Percentiles rank a stretch among this genome's conserved stretches.
Evolutionary conservation across 1,140 invertebrate genomes (phyloP).

Genomic region (Heliothis virescens): DNA sequence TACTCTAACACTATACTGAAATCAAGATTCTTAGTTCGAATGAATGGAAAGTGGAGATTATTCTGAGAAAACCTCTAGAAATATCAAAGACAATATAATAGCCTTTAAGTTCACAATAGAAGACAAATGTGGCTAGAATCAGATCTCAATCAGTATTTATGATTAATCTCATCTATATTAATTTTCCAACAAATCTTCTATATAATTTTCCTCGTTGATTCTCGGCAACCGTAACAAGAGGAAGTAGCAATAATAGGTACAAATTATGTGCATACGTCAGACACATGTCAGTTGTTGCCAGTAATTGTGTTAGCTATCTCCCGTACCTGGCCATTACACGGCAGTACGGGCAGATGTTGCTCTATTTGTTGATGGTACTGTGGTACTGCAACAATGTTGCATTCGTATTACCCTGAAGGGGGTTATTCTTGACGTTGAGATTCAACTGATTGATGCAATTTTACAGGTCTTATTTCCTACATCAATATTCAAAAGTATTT

Average conservation of each 20-base stretch:
- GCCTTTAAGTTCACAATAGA: too few species aligned
- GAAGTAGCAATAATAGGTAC: neutral
- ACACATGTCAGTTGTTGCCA: neutral
- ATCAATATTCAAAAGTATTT: neutral
- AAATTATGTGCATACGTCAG: neutral
- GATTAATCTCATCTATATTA: neutral
- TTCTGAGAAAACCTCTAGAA: too few species aligned
- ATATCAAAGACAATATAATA: too few species aligned
- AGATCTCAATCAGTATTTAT: too few species aligned
- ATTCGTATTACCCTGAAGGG: slow-evolving; percentile 18
- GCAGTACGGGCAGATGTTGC: neutral
- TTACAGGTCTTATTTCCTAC: neutral
- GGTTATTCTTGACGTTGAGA: slow-evolving; percentile 26
- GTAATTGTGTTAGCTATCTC: slow-evolving; percentile 28
- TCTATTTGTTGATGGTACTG: slow-evolving; percentile 28
- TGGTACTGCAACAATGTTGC: slow-evolving; percentile 43
- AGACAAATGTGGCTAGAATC: too few species aligned
- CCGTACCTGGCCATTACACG: slow-evolving; percentile 10
- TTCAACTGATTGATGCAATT: neutral
- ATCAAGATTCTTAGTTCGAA: too few species aligned
- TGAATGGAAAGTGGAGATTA: too few species aligned
- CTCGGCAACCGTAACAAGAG: neutral
- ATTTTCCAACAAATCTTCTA: too few species aligned
- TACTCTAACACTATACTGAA: too few species aligned
- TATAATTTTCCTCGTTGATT: neutral